phyloP scores from a whole-genome alignment of 1,140 invertebrate species.

The Reticulitermes speratus region DNA sequence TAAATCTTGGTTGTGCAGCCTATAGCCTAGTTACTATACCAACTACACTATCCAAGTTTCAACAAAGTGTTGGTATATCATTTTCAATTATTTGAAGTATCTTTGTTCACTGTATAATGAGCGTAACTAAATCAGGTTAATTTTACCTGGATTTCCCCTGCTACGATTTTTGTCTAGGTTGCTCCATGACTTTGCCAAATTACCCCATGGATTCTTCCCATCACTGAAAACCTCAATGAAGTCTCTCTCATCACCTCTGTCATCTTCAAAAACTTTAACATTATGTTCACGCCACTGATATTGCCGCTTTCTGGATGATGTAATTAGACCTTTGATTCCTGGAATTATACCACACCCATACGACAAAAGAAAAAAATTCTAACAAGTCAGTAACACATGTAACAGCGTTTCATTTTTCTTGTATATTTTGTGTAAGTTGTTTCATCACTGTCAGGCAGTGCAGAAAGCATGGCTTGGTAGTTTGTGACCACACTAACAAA shows the following conservation, averaged over 20 bases:
- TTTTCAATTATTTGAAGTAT: too few species aligned
- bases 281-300: constrained; percentile 40
- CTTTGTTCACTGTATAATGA: too few species aligned
- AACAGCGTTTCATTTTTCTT: background rate
- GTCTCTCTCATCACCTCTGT: constrained; percentile 33
- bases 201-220: constrained; percentile 66
- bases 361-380: background rate
- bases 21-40: too few species aligned
- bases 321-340: constrained; percentile 56
- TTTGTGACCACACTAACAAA: too few species aligned
- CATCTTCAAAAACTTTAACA: constrained; percentile 23
- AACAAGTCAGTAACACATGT: background rate
- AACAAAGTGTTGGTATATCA: too few species aligned
- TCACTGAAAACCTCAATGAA: constrained; percentile 30
- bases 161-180: constrained; percentile 34
- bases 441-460: too few species aligned
- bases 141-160: constrained; percentile 29
- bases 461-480: too few species aligned
- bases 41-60: too few species aligned
- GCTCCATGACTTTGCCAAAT: constrained; percentile 63
- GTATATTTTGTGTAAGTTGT: too few species aligned
- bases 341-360: background rate
- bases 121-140: too few species aligned
- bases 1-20: too few species aligned
- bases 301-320: constrained; percentile 52